Evolutionary conservation across 1,140 invertebrate species (phyloP).

Genomic region (Spodoptera litura): DNA sequence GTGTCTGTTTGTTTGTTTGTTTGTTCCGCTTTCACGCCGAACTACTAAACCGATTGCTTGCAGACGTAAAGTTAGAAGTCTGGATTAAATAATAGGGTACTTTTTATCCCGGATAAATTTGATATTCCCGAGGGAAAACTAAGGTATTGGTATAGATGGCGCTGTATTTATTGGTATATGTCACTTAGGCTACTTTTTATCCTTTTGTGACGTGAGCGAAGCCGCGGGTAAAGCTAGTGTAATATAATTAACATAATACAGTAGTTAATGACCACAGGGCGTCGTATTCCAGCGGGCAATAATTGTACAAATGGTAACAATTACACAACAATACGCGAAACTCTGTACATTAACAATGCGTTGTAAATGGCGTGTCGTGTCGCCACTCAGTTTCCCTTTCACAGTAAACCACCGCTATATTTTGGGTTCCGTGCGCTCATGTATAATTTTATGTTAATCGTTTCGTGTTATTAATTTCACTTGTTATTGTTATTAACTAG

Average conservation of each 20-base stretch:
- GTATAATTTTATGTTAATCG: not conserved
- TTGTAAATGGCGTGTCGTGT: constrained; percentile 18
- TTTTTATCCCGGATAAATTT: too few species aligned
- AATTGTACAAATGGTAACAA: constrained; percentile 24
- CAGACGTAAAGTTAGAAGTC: too few species aligned
- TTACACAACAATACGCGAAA: constrained; percentile 31
- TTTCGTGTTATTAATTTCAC: not conserved
- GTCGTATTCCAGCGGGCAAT: not conserved
- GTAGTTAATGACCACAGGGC: not conserved
- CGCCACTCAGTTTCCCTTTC: constrained; percentile 59
- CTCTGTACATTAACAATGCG: constrained; percentile 34
- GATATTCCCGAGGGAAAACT: too few species aligned
- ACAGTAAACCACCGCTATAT: constrained; percentile 37
- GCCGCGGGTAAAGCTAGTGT: too few species aligned
- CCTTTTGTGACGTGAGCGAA: too few species aligned
- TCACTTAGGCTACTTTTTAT: too few species aligned
- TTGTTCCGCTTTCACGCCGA: too few species aligned
- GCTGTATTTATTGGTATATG: too few species aligned
- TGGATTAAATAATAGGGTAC: too few species aligned
- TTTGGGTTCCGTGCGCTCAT: constrained; percentile 25
- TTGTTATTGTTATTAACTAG: not conserved
- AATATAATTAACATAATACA: not conserved
- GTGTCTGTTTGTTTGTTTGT: too few species aligned
- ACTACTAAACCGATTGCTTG: too few species aligned
- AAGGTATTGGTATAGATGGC: too few species aligned